A percentile compares a stretch with the other conserved stretches of the same genome.
Conservation (phyloP, 2,888 invertebrate genomes). For the Dasysyrphus tricinctus region DNA sequence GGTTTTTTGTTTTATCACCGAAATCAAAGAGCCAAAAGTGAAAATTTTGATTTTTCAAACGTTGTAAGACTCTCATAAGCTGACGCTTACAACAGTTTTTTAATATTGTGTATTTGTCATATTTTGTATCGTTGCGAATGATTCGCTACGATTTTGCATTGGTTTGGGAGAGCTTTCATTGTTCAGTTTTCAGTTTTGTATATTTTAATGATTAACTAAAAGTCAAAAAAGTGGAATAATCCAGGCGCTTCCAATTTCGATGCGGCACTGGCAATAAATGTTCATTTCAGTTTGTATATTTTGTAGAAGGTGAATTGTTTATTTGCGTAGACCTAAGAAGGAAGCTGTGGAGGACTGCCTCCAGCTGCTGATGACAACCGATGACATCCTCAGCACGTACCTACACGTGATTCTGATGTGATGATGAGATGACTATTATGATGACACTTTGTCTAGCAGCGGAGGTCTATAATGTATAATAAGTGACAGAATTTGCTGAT, state of each 20-base stretch:
- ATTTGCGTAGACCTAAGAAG: slow-evolving; percentile 43
- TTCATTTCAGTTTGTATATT: slow-evolving; percentile 20
- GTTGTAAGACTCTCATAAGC: no score
- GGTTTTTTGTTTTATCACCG: no score
- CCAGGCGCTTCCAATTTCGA: background rate
- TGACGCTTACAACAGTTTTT: no score
- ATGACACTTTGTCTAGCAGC: slow-evolving; percentile 70
- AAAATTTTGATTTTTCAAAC: no score
- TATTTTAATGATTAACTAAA: background rate
- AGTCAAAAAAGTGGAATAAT: background rate
- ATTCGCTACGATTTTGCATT: no score
- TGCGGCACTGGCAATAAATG: background rate
- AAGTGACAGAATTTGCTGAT: slow-evolving; percentile 56
- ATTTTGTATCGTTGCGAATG: no score
- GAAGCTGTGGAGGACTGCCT: slow-evolving; percentile 40
- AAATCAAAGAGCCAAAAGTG: no score
- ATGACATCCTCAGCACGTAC: slow-evolving; percentile 33
- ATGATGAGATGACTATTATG: slow-evolving; percentile 63
- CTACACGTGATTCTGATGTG: slow-evolving; percentile 60
- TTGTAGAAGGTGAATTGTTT: slow-evolving; percentile 48
- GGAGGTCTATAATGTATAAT: background rate
- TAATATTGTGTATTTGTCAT: no score
- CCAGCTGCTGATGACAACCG: slow-evolving; percentile 60
- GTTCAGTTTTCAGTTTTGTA: background rate
- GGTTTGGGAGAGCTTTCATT: no score